A percentile compares a stretch with the other conserved stretches of the same genome.
These are phyloP conservation scores for Spea bombifrons DNA, from an alignment of 2,113 vertebrate genomes.

Conservation along the genomic window DNA sequence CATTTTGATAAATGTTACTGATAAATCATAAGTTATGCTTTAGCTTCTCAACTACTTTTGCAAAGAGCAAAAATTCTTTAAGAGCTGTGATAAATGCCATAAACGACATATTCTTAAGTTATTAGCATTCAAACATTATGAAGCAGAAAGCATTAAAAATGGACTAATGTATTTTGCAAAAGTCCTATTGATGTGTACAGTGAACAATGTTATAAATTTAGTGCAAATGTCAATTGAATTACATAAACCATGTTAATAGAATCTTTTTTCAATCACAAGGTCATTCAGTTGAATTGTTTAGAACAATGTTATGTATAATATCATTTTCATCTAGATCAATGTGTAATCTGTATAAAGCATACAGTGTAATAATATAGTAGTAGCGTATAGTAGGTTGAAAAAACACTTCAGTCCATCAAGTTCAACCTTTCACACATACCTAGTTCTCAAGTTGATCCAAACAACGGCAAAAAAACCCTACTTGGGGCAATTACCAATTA, in stretches of 20 bases:
- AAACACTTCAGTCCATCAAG: no score
- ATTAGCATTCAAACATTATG: slow-evolving; percentile 39
- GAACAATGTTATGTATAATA: neutral
- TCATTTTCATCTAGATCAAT: no score
- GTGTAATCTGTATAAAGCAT: no score
- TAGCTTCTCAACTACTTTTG: slow-evolving; percentile 46
- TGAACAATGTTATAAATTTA: slow-evolving; percentile 20
- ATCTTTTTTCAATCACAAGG: neutral
- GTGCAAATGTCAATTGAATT: neutral
- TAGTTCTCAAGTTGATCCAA: no score
- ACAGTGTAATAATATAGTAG: no score
- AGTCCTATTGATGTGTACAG: neutral
- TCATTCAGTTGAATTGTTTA: neutral
- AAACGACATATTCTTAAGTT: slow-evolving; percentile 22
- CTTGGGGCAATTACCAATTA: no score
- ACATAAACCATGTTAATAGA: neutral
- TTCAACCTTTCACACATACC: no score
- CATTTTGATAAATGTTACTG: slow-evolving; percentile 55
- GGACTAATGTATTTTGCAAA: slow-evolving; percentile 25
- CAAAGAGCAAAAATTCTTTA: slow-evolving; percentile 55
- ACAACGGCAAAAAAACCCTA: no score
- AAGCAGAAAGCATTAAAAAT: slow-evolving; percentile 20
- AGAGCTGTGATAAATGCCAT: slow-evolving; percentile 58
- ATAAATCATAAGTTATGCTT: slow-evolving; percentile 54
- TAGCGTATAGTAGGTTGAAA: no score